Base-by-base conservation (phyloP, 2,797 vertebrate genomes). In the Myotis findleyi region DNA sequence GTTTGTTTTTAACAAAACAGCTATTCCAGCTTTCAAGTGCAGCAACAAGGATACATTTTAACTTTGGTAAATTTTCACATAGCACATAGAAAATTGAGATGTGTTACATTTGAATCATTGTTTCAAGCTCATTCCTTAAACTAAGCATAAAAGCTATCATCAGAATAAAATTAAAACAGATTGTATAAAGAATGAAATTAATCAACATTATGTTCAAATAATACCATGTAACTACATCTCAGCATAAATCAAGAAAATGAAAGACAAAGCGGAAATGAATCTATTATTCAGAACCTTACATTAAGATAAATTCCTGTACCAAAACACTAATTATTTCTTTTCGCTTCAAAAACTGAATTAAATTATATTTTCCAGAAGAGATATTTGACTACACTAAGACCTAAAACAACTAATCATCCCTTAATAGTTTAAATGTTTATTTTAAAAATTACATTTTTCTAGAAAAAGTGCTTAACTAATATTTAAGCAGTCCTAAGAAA, bases 121-220 rank as follows among this genome's bases (percentile, higher is more conserved):
- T 27, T 44, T 77, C 38, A 93, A 62, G 6, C 25, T 64, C 27
- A 93, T 82, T 89, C 36, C 64, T 86, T 47, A 89, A 93, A 86
- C 41, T 57, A 91, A 47, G 47, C 62, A 51, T 23, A 85, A 6
- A 96, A 84, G 62, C 51, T 20, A 81, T 30, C 23, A 36, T 71
- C 12, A 69, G 13, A 33, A 94, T 82, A 88, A 93, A 93, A 69
- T 94, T 82, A 89, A 84, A 89, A 86, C 51, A 57, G 77, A 84
- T 23, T 84, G 11, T 41, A 7, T 89, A 23, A 89, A 87, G 33
- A 73, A 85, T 59, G 20, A 73, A 91, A 53, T 84, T 80, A 57
- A 47, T 87, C 30, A 80, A 79, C 36, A 71, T 27, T 76, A 51
- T 20, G 12, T 88, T 81, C 47, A 87, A 80, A 49, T 87, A 87